Percentiles rank a stretch among this genome's conserved stretches.
phyloP scores from a whole-genome alignment of 2,113 vertebrate genomes.

The Dipodomys ordii region DNA sequence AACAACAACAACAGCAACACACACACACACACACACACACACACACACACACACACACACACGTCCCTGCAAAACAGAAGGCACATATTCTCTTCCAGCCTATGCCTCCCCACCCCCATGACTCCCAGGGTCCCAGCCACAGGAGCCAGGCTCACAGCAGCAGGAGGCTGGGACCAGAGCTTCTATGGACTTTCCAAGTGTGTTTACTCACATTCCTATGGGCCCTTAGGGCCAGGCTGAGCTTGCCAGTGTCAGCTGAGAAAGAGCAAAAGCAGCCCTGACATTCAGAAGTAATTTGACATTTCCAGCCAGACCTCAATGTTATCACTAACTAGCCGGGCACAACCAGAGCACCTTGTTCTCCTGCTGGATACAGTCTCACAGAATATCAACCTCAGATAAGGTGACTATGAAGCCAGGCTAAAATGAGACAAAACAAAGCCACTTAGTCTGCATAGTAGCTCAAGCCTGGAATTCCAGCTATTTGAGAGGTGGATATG shows the following conservation, averaged over 20 bases:
- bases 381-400: not conserved
- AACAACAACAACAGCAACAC: not conserved
- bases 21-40: not conserved
- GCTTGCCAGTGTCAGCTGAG: not conserved
- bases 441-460: too few species aligned
- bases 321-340: not conserved
- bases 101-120: fast-evolving
- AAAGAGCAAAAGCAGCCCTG: not conserved
- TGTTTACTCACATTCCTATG: conserved; percentile 45
- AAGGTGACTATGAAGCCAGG: not conserved
- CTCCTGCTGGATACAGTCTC: not conserved
- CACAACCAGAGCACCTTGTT: not conserved
- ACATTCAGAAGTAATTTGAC: not conserved
- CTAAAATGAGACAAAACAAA: not conserved
- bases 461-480: too few species aligned
- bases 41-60: not conserved
- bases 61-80: not conserved
- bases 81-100: not conserved
- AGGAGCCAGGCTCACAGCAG: conserved; percentile 13
- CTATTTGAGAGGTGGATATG: too few species aligned
- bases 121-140: not conserved
- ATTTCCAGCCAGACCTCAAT: not conserved
- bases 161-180: conserved; percentile 26
- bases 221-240: not conserved
- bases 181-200: not conserved